phyloP scores from a whole-genome alignment of 2,888 invertebrate species.

The Notodonta dromedarius region DNA sequence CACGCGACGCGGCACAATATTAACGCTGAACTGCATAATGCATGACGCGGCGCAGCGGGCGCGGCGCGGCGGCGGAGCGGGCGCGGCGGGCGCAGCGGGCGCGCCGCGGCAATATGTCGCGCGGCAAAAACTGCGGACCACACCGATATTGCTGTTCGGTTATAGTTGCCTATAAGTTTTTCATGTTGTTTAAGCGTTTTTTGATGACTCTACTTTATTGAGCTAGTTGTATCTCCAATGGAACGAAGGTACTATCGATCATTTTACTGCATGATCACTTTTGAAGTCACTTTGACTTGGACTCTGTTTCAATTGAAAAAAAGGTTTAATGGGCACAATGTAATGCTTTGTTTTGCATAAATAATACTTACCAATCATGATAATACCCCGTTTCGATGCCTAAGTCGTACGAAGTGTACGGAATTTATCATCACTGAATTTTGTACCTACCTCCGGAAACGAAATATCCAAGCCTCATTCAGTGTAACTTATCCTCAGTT shows the following conservation, averaged over 20 bases:
- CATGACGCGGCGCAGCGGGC: constrained; percentile 35
- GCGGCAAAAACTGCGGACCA: constrained; percentile 41
- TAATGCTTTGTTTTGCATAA: too few species aligned
- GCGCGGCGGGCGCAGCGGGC: constrained; percentile 8
- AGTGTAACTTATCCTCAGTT: background rate
- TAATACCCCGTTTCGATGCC: background rate
- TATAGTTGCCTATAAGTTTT: background rate
- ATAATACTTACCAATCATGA: too few species aligned
- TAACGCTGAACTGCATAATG: constrained; percentile 57
- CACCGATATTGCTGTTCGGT: constrained; percentile 26
- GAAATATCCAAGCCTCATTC: background rate
- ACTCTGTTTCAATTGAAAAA: too few species aligned
- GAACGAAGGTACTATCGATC: too few species aligned
- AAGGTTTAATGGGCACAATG: too few species aligned
- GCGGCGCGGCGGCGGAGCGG: constrained; percentile 8
- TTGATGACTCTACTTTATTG: background rate
- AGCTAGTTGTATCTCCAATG: too few species aligned
- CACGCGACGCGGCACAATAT: constrained; percentile 40
- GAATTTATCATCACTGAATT: background rate
- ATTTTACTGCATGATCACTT: too few species aligned
- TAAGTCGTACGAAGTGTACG: background rate
- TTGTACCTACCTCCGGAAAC: background rate
- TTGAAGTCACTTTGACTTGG: too few species aligned
- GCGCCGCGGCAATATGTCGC: constrained; percentile 21
- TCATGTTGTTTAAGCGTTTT: background rate